Evolutionary conservation across 2,888 invertebrate species (phyloP).

Genomic region (Cerceris ruficornis): DNA sequence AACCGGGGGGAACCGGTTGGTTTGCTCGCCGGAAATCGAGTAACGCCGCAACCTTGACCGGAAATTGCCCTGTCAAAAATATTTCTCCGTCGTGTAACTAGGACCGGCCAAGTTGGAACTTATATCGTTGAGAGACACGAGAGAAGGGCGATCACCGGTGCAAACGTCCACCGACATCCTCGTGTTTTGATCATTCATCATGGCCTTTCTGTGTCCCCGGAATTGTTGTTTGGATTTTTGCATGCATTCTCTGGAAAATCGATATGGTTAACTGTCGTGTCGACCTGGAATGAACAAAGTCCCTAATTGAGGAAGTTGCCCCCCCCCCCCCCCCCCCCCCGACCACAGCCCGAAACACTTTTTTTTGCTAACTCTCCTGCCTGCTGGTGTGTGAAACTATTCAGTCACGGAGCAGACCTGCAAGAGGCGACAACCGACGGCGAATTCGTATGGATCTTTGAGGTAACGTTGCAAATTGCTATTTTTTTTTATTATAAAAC

Average conservation of each 20-base stretch:
- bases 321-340: slow-evolving; percentile 31
- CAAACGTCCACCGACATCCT: slow-evolving; percentile 6
- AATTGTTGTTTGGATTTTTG: slow-evolving; percentile 64
- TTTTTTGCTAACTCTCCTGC: slow-evolving; percentile 69
- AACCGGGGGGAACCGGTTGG: not conserved
- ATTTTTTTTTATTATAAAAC: not conserved
- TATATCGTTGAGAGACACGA: not conserved
- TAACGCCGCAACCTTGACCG: too few relatives aligned
- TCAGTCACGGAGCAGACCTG: slow-evolving; percentile 56
- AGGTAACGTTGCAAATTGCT: slow-evolving; percentile 50
- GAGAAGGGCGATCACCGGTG: not conserved
- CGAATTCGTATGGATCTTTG: slow-evolving; percentile 20
- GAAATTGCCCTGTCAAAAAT: not conserved
- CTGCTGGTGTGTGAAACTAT: slow-evolving; percentile 71
- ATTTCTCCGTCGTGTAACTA: not conserved
- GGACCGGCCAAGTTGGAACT: not conserved
- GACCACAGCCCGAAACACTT: slow-evolving; percentile 44
- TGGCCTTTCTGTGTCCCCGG: slow-evolving; percentile 43
- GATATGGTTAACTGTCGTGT: slow-evolving; percentile 53
- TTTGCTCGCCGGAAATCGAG: too few relatives aligned
- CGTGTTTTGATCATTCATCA: slow-evolving; percentile 28
- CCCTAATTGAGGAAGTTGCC: slow-evolving; percentile 49
- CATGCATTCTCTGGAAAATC: slow-evolving; percentile 58
- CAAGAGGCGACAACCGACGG: not conserved
- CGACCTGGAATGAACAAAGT: slow-evolving; percentile 58